Base-by-base conservation (phyloP, 2,797 vertebrate species). In the Corythornis leucogaster region DNA sequence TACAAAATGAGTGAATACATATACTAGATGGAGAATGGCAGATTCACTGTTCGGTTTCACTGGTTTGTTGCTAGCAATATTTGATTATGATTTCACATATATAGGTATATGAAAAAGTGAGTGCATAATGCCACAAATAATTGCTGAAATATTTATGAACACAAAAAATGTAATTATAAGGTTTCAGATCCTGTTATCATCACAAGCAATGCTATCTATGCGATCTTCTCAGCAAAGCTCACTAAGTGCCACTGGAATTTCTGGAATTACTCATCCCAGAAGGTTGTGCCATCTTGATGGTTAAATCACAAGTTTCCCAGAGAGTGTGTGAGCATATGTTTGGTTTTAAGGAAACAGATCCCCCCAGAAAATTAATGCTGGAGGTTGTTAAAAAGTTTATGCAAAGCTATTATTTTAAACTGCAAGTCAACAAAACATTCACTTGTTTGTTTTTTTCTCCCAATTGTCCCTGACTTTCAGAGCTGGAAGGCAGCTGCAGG, bases 361-460 rank as follows among this genome's bases (percentile, higher is more conserved):
- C 22, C n/a, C 92, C 78, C 40, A 31, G 16, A 57, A 95, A 87
- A 57, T 75, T 92, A 93, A 85, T 80, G 76, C 42, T 78, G 48
- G 62, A 90, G 81, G 62, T 76, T 90, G 30, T 57, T 92, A 55
- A 31, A 70, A 89, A 55, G 81, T 90, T 69, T 78, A 66, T 89
- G 54, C 40, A 80, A 93, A 94, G 84, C 43, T 89, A 95, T 90
- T 90, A 90, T 90, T 96, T 91, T 90, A 83, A 93, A 80, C 71
- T 87, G 50, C 43, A 89, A 90, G 83, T 58, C 62, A 92, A 85
- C 7, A 82, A 85, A 95, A 68, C 20, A 80, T 82, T 78, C 17
- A 1, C 11, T 80, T 89, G 71, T 96, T 94, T 94, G 71, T 74
- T 92, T 95, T 93, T 87, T 50, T 38, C 69, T 91, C 61, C 1